Percentiles rank a stretch among this genome's conserved stretches.
These are phyloP conservation scores for Sardinella longiceps DNA, from an alignment of 2,797 vertebrate genomes.

Conservation along the genomic window DNA sequence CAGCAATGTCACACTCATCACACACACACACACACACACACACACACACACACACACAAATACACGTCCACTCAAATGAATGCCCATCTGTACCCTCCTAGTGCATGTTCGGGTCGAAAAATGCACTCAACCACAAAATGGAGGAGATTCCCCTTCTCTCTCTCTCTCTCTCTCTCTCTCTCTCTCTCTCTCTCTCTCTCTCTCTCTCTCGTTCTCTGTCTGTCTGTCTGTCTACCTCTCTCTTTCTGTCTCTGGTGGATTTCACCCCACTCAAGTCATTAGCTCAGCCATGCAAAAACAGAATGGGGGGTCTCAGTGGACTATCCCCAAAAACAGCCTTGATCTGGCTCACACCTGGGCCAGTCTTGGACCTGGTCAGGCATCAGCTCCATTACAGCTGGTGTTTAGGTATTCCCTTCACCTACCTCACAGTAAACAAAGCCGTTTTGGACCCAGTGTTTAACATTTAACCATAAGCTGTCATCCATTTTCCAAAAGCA, in stretches of 20 bases:
- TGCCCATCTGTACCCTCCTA: not conserved
- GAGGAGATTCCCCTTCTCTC: not conserved
- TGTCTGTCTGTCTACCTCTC: no score
- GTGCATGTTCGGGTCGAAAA: not conserved
- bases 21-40: not conserved
- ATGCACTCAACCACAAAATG: not conserved
- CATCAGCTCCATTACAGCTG: not conserved
- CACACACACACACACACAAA: slow-evolving; percentile 6
- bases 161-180: not conserved
- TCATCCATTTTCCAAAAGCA: no score
- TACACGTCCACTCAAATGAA: slow-evolving; percentile 2
- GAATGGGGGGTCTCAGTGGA: not conserved
- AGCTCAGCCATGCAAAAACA: not conserved
- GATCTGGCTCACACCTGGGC: not conserved
- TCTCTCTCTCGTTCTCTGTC: no score
- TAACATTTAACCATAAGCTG: no score
- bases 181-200: not conserved
- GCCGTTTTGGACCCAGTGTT: not conserved
- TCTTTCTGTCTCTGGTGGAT: not conserved
- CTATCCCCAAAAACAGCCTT: not conserved
- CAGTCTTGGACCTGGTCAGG: not conserved
- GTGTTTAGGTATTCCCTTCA: not conserved
- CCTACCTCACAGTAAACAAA: not conserved
- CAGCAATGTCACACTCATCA: not conserved
- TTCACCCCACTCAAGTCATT: not conserved